A percentile compares a stretch with the other conserved stretches of the same genome.
phyloP scores from a whole-genome alignment of 1,140 invertebrate genomes.

The Periplaneta americana region DNA sequence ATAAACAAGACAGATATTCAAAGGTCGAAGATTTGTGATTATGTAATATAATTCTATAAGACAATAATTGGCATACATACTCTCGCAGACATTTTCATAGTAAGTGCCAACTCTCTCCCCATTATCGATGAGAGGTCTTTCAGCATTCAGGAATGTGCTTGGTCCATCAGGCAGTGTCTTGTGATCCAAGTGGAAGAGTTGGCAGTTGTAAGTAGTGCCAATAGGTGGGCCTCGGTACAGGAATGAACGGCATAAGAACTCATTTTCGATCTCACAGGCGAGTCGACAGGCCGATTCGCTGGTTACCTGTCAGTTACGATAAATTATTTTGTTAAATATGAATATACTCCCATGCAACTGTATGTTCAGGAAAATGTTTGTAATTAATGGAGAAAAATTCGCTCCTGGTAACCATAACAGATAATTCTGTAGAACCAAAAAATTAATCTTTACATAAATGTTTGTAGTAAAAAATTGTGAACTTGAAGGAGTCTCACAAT shows the following conservation, averaged over 20 bases:
- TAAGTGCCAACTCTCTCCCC: constrained; percentile 84
- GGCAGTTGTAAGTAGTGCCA: constrained; percentile 78
- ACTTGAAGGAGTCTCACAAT: too few relatives aligned
- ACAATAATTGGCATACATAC: constrained; percentile 32
- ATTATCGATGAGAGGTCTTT: constrained; percentile 83
- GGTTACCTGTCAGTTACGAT: constrained; percentile 49
- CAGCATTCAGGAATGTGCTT: constrained; percentile 81
- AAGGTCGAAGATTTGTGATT: background rate
- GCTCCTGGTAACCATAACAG: too few relatives aligned
- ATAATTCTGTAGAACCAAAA: too few relatives aligned
- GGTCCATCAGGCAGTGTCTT: constrained; percentile 86
- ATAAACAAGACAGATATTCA: too few relatives aligned
- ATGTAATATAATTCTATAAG: too few relatives aligned
- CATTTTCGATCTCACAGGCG: constrained; percentile 87
- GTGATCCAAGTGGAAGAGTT: constrained; percentile 88
- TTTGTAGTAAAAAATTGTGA: too few relatives aligned
- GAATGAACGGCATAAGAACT: constrained; percentile 89
- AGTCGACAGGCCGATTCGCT: constrained; percentile 77
- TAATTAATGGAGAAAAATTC: background rate
- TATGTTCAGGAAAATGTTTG: background rate
- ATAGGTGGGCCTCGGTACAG: constrained; percentile 72
- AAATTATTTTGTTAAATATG: background rate
- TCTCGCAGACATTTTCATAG: constrained; percentile 85
- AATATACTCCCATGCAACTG: background rate
- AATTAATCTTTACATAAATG: too few relatives aligned